Conservation (phyloP, 2,888 invertebrate genomes). For the Eulithis testata region DNA sequence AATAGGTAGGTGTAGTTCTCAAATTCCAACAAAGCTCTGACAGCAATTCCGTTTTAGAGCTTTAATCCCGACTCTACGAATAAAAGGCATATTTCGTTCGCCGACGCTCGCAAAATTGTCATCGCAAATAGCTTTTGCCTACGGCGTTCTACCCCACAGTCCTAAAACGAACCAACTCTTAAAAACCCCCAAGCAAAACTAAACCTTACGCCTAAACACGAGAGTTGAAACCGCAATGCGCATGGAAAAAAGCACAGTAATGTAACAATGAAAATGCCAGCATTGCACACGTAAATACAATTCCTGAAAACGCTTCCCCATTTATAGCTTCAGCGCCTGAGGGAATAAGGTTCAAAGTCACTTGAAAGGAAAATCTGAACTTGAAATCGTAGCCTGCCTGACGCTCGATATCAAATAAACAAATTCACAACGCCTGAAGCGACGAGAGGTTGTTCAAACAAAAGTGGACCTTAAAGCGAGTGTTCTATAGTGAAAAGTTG, state of each 20-base stretch:
- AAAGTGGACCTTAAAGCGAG: constrained; percentile 56
- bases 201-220: constrained; percentile 33
- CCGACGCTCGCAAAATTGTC: constrained; percentile 83
- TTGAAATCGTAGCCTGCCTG: constrained; percentile 83
- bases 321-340: constrained; percentile 64
- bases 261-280: constrained; percentile 84
- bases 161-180: constrained; percentile 51
- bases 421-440: constrained; percentile 70
- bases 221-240: constrained; percentile 44
- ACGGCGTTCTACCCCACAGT: constrained; percentile 53
- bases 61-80: constrained; percentile 82
- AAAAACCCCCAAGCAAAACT: constrained; percentile 41
- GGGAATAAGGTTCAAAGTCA: constrained; percentile 75
- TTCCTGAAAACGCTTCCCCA: constrained; percentile 62
- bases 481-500: constrained; percentile 56
- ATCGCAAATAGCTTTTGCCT: constrained; percentile 84
- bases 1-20: constrained; percentile 69
- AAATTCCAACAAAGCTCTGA: constrained; percentile 76
- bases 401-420: constrained; percentile 85
- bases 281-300: constrained; percentile 82
- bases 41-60: constrained; percentile 83
- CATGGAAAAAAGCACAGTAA: constrained; percentile 51
- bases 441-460: constrained; percentile 45
- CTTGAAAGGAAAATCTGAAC: constrained; percentile 79
- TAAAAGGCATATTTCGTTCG: constrained; percentile 84